phyloP scores from a whole-genome alignment of 2,888 invertebrate species.

The Lasiommata megera region DNA sequence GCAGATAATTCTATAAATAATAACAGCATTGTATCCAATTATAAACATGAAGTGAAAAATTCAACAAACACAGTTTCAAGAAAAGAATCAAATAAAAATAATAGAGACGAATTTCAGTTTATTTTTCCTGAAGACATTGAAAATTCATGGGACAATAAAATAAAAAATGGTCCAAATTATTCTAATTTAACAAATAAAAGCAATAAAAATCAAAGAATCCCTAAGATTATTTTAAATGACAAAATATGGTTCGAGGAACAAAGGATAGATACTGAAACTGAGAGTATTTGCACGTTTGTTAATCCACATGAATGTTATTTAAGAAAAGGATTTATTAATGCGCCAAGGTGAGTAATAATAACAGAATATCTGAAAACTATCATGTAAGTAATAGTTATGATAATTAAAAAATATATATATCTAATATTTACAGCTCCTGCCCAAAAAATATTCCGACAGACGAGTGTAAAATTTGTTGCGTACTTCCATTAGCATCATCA shows the following conservation, averaged over 20 bases:
- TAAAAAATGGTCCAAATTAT: slow-evolving; percentile 14
- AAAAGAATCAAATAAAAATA: slow-evolving; percentile 9
- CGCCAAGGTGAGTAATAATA: slow-evolving; percentile 37
- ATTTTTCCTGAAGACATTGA: slow-evolving; percentile 43
- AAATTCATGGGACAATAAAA: slow-evolving; percentile 7
- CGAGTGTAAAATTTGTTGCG: slow-evolving; percentile 49
- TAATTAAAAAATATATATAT: neutral
- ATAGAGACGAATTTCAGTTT: slow-evolving; percentile 46
- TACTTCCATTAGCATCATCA: slow-evolving; percentile 41
- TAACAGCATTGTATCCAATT: neutral
- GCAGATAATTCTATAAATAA: neutral
- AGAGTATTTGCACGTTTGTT: slow-evolving; percentile 57
- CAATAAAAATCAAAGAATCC: slow-evolving; percentile 13
- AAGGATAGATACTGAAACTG: slow-evolving; percentile 36
- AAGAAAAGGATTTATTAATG: slow-evolving; percentile 50
- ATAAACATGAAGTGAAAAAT: slow-evolving; percentile 3
- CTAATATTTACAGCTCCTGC: slow-evolving; percentile 34
- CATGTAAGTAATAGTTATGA: too few relatives aligned
- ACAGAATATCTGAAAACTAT: neutral
- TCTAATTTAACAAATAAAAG: slow-evolving; percentile 1
- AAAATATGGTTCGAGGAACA: slow-evolving; percentile 35
- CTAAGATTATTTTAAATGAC: slow-evolving; percentile 29
- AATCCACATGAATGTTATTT: slow-evolving; percentile 49
- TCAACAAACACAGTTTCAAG: slow-evolving; percentile 13
- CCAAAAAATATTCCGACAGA: slow-evolving; percentile 30